Evolutionary conservation across 1,140 invertebrate genomes (phyloP).

Genomic region (Cydia fagiglandana): DNA sequence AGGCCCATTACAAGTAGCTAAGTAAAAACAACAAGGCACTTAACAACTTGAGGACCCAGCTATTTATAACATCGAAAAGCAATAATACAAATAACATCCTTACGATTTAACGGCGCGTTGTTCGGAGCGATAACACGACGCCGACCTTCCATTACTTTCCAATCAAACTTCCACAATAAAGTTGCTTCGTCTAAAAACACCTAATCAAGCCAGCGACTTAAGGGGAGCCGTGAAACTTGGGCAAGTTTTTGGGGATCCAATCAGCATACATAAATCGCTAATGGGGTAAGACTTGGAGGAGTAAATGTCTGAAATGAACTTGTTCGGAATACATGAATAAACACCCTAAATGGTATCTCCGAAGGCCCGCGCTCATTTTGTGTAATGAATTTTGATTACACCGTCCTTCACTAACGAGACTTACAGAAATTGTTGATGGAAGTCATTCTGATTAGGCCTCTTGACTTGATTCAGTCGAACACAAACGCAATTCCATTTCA

Average conservation of each 20-base stretch:
- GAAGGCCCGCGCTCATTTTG: conserved; percentile 30
- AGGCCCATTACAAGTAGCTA: conserved; percentile 10
- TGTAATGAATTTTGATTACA: conserved; percentile 32
- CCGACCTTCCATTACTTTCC: conserved; percentile 54
- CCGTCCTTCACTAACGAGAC: conserved; percentile 25
- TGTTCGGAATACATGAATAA: conserved; percentile 37
- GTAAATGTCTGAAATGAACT: conserved; percentile 34
- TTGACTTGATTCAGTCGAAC: background rate
- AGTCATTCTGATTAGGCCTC: conserved; percentile 26
- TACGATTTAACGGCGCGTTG: conserved; percentile 44
- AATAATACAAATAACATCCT: conserved; percentile 40
- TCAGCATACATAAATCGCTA: conserved; percentile 48
- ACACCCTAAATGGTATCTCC: conserved; percentile 33
- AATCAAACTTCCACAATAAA: conserved; percentile 65
- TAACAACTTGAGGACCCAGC: conserved; percentile 22
- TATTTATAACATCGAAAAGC: conserved; percentile 34
- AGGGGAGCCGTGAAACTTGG: conserved; percentile 32
- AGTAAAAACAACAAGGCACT: conserved; percentile 34
- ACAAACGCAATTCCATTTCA: conserved; percentile 8
- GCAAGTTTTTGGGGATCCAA: conserved; percentile 41
- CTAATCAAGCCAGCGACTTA: conserved; percentile 53
- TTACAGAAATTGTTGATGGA: conserved; percentile 29
- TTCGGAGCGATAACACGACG: conserved; percentile 51
- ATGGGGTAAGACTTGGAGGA: conserved; percentile 35
- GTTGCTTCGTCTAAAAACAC: conserved; percentile 54